phyloP scores from a whole-genome alignment of 2,797 vertebrate species.

The Anguilla marmorata region DNA sequence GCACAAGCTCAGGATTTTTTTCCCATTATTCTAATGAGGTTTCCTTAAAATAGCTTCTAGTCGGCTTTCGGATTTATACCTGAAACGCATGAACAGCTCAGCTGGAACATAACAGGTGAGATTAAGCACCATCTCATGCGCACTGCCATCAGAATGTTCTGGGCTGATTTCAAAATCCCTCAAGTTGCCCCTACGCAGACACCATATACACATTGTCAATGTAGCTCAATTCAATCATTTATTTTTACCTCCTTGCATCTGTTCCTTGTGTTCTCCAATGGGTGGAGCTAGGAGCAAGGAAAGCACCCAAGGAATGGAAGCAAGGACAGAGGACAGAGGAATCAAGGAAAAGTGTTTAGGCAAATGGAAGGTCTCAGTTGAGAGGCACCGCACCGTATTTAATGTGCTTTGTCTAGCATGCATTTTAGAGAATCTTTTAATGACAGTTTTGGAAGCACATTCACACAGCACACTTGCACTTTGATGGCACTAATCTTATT shows the following conservation, averaged over 20 bases:
- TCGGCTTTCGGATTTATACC: conserved; percentile 52
- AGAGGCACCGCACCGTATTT: background rate
- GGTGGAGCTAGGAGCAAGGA: no score
- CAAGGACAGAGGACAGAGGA: no score
- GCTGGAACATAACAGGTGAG: conserved; percentile 54
- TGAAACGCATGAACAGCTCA: conserved; percentile 61
- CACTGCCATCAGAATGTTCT: conserved; percentile 33
- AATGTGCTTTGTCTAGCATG: conserved; percentile 44
- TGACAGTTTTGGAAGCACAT: conserved; percentile 46
- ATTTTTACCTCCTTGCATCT: no score
- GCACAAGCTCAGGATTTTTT: conserved; percentile 29
- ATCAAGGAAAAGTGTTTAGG: no score
- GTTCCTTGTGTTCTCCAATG: no score
- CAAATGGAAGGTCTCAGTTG: background rate
- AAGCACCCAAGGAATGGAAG: no score
- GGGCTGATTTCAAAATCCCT: conserved; percentile 22
- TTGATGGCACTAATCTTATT: conserved; percentile 44
- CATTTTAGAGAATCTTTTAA: conserved; percentile 32
- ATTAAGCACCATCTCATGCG: conserved; percentile 53
- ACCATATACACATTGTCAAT: no score
- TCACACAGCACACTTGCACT: conserved; percentile 25
- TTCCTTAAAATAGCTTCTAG: conserved; percentile 55
- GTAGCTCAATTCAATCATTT: no score
- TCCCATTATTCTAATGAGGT: conserved; percentile 51
- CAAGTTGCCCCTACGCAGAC: background rate